phyloP scores from a whole-genome alignment of 1,140 invertebrate species.

The Patella vulgata region DNA sequence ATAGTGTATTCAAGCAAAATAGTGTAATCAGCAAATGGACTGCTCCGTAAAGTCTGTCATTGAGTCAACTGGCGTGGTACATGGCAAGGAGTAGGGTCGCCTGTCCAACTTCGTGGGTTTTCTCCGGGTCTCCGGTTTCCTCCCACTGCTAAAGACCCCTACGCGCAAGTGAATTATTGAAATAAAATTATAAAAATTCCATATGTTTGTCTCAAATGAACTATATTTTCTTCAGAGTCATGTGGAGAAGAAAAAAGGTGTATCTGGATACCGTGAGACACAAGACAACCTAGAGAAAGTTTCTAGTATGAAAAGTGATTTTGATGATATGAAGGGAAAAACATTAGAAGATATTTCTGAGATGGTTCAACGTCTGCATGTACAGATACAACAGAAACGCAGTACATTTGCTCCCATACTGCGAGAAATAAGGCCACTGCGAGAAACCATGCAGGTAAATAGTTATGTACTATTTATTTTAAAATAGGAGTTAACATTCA shows the following conservation, averaged over 20 bases:
- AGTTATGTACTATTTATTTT: too few species aligned
- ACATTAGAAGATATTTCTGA: slow-evolving; percentile 72
- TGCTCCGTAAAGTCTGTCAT: too few species aligned
- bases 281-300: slow-evolving; percentile 73
- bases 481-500: too few species aligned
- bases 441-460: slow-evolving; percentile 69
- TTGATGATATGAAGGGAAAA: slow-evolving; percentile 72
- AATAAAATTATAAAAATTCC: not conserved
- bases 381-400: slow-evolving; percentile 72
- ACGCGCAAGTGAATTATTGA: too few species aligned
- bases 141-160: too few species aligned
- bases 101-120: too few species aligned
- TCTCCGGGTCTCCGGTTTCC: too few species aligned
- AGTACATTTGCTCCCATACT: slow-evolving; percentile 73
- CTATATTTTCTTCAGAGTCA: slow-evolving; percentile 44
- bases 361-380: slow-evolving; percentile 71
- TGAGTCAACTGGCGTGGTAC: too few species aligned
- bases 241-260: slow-evolving; percentile 68
- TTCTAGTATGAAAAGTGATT: slow-evolving; percentile 69
- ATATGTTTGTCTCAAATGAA: not conserved
- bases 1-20: too few species aligned
- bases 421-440: slow-evolving; percentile 73
- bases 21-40: too few species aligned
- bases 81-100: too few species aligned
- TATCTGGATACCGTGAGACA: slow-evolving; percentile 69